Conservation (phyloP, 2,113 vertebrate species). For the Colistium nudipinnis region DNA sequence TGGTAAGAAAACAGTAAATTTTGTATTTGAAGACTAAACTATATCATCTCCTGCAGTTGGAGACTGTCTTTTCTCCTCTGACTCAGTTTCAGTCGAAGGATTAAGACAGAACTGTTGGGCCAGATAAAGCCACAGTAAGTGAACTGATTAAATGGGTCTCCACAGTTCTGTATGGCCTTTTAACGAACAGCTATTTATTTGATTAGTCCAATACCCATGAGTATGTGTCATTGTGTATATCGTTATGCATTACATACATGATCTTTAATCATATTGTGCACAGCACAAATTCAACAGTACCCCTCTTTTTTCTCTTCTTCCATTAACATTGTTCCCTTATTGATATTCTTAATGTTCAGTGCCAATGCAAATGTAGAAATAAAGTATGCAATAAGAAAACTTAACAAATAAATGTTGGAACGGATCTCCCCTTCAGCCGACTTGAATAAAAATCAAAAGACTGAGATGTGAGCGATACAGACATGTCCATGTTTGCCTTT, state of each 20-base stretch:
- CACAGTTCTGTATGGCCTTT: no score
- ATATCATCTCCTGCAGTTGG: conserved; percentile 1
- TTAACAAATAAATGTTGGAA: conserved; percentile 1
- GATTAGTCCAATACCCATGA: no score
- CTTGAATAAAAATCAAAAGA: conserved; percentile 39
- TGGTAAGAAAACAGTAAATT: background rate
- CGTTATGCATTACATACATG: background rate
- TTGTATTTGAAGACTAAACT: conserved; percentile 10
- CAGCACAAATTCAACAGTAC: background rate
- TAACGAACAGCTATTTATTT: no score
- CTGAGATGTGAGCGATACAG: conserved; percentile 13
- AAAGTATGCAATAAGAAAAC: background rate
- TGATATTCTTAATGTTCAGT: background rate
- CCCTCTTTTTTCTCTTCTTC: background rate
- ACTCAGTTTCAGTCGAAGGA: background rate
- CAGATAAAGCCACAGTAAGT: background rate
- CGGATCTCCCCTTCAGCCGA: conserved; percentile 1
- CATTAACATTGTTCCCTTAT: background rate
- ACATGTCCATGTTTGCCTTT: conserved; percentile 43
- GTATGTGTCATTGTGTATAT: background rate
- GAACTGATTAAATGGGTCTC: no score
- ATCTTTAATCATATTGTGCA: background rate
- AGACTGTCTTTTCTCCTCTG: background rate
- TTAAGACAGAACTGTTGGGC: background rate
- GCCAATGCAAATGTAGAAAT: background rate